Conservation (phyloP, 2,797 vertebrate genomes). For the Chelidonichthys spinosus region DNA sequence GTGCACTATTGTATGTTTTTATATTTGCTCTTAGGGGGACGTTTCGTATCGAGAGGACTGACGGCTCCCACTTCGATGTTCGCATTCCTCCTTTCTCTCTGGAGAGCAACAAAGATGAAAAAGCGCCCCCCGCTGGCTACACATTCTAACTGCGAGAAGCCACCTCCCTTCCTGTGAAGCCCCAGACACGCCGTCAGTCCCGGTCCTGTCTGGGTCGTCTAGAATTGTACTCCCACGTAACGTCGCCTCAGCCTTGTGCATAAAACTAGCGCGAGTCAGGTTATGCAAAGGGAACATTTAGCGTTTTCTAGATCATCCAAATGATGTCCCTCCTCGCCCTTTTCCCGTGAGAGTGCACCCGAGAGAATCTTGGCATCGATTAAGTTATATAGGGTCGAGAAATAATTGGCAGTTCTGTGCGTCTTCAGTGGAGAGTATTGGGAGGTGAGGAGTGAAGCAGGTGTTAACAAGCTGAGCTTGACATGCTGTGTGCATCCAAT, state of each 20-base stretch:
- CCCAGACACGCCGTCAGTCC: not conserved
- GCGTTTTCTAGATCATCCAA: constrained; percentile 36
- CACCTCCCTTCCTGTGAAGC: not conserved
- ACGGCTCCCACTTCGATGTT: constrained; percentile 97
- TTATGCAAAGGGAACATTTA: constrained; percentile 33
- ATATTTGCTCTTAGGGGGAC: constrained; percentile 88
- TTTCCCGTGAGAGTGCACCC: constrained; percentile 2
- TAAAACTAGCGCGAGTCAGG: constrained; percentile 22
- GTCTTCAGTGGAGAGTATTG: constrained; percentile 5
- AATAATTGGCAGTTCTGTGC: not conserved
- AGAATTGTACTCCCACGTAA: constrained; percentile 25
- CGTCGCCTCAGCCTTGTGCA: constrained; percentile 42
- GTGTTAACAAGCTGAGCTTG: constrained; percentile 15
- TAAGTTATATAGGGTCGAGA: constrained; percentile 14
- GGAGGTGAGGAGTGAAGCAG: not conserved
- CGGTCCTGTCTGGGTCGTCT: constrained; percentile 23
- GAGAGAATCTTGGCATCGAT: constrained; percentile 16
- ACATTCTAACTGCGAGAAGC: constrained; percentile 71
- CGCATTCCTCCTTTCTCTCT: constrained; percentile 98
- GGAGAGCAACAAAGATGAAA: constrained; percentile 93
- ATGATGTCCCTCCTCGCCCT: not conserved
- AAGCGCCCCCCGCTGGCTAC: constrained; percentile 85
- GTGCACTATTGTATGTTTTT: not conserved
- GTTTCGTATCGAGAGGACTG: constrained; percentile 96
- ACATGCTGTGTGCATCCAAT: constrained; percentile 17